Evolutionary conservation across 2,888 invertebrate species (phyloP).

Genomic region (Drosophila colorata): DNA sequence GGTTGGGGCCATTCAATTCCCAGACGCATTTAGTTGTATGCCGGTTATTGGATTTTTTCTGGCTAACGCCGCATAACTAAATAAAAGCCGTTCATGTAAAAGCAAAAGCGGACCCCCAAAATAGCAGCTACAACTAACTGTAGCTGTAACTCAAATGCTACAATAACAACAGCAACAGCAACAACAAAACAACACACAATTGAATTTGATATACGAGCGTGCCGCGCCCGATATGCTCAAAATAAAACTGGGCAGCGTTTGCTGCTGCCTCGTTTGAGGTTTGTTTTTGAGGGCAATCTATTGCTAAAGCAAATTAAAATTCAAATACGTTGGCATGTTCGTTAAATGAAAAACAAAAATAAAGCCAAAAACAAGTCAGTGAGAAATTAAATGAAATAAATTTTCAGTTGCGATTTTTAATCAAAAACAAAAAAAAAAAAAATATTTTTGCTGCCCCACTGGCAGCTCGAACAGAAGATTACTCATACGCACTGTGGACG

Average conservation of each 20-base stretch:
- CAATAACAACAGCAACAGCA: conserved; percentile 23
- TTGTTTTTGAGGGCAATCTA: conserved; percentile 37
- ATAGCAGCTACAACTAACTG: conserved; percentile 42
- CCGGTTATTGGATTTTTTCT: conserved; percentile 59
- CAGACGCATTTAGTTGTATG: conserved; percentile 56
- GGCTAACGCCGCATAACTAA: conserved; percentile 59
- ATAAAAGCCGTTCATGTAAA: conserved; percentile 69
- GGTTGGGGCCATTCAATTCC: conserved; percentile 36
- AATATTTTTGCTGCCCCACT: conserved; percentile 18
- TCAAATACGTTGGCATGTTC: conserved; percentile 64
- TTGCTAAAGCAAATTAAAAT: conserved; percentile 70
- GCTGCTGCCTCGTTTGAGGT: conserved; percentile 17
- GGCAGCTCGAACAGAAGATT: conserved; percentile 45
- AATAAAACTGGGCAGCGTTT: conserved; percentile 32
- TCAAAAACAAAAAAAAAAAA: conserved; percentile 50
- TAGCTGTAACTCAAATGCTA: conserved; percentile 53
- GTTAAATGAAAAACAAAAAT: conserved; percentile 22
- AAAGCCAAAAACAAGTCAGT: conserved; percentile 35
- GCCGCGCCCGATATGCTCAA: conserved; percentile 41
- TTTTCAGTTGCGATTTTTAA: conserved; percentile 65
- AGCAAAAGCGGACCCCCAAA: conserved; percentile 30
- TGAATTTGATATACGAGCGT: conserved; percentile 67
- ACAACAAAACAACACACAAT: conserved; percentile 40
- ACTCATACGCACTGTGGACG: conserved; percentile 65
- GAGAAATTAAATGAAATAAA: conserved; percentile 71